Evolutionary conservation across 2,797 vertebrate genomes (phyloP).

Genomic region (Spinibarbus caldwelli): DNA sequence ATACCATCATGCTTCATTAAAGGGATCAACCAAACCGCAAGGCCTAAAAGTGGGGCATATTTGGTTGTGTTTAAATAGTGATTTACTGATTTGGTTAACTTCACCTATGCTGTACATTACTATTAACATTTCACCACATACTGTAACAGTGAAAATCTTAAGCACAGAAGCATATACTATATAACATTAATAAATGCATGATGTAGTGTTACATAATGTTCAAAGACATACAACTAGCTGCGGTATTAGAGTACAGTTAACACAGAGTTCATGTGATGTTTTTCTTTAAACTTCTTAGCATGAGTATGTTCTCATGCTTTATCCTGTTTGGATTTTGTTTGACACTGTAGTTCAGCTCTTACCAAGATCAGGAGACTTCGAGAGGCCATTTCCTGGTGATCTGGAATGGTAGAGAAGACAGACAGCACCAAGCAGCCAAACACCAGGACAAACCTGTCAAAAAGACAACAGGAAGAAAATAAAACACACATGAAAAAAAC

Average conservation of each 20-base stretch:
- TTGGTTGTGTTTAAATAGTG: neutral
- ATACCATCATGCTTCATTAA: conserved; percentile 5
- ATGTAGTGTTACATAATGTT: neutral
- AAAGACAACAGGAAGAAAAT: too few species aligned
- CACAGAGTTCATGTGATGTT: neutral
- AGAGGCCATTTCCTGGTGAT: conserved; percentile 91
- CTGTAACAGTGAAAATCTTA: neutral
- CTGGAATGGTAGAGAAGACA: conserved; percentile 96
- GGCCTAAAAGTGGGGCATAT: neutral
- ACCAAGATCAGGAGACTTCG: conserved; percentile 96
- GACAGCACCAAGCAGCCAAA: conserved; percentile 98
- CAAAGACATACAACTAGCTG: neutral
- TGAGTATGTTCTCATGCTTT: neutral
- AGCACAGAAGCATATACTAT: neutral
- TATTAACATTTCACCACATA: neutral
- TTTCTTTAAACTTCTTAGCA: neutral
- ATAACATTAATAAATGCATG: neutral
- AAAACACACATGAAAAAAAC: neutral
- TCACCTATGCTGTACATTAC: neutral
- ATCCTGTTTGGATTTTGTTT: conserved; percentile 26
- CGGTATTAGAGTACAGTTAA: neutral
- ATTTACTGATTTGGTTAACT: neutral
- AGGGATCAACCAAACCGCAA: neutral
- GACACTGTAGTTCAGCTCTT: conserved; percentile 67
- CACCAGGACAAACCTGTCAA: conserved; percentile 93